phyloP scores from a whole-genome alignment of 2,888 invertebrate genomes.

The Parelbella ahira region DNA sequence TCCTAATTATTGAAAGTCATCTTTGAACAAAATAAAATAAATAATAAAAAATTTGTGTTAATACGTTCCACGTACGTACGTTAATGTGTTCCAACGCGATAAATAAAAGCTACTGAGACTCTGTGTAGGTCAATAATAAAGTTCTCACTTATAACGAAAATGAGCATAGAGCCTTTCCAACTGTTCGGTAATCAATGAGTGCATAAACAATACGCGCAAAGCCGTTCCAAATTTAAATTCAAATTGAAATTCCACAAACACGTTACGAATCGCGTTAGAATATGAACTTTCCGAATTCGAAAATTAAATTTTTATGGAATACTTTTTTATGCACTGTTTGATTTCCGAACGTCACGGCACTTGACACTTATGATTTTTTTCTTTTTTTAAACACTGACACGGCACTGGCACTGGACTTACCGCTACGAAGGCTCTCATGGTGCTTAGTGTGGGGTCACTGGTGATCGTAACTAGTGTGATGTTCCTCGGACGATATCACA shows the following conservation, averaged over 20 bases:
- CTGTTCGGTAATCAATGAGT: constrained; percentile 35
- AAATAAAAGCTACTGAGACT: too few relatives aligned
- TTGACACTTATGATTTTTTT: constrained; percentile 47
- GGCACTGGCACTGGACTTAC: constrained; percentile 67
- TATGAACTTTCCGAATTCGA: constrained; percentile 10
- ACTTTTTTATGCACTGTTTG: constrained; percentile 50
- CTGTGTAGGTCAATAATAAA: too few relatives aligned
- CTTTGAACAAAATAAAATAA: too few relatives aligned
- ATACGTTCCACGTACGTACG: too few relatives aligned
- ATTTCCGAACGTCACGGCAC: constrained; percentile 71
- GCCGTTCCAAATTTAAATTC: constrained; percentile 26
- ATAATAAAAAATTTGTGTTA: too few relatives aligned
- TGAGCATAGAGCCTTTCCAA: constrained; percentile 9
- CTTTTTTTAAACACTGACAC: constrained; percentile 35
- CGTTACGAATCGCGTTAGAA: constrained; percentile 1
- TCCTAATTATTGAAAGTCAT: too few relatives aligned
- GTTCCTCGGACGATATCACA: constrained; percentile 49
- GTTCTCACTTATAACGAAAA: too few relatives aligned
- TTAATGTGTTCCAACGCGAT: too few relatives aligned
- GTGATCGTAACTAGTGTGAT: constrained; percentile 69
- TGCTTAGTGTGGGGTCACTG: constrained; percentile 74
- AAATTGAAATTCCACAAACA: constrained; percentile 29
- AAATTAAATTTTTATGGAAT: constrained; percentile 4
- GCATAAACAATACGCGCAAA: constrained; percentile 16
- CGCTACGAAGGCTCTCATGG: constrained; percentile 79